Evolutionary conservation across 2,797 vertebrate genomes (phyloP), one percentile per base, ranked within the genome.

Genomic region (Poecilia velifera): DNA sequence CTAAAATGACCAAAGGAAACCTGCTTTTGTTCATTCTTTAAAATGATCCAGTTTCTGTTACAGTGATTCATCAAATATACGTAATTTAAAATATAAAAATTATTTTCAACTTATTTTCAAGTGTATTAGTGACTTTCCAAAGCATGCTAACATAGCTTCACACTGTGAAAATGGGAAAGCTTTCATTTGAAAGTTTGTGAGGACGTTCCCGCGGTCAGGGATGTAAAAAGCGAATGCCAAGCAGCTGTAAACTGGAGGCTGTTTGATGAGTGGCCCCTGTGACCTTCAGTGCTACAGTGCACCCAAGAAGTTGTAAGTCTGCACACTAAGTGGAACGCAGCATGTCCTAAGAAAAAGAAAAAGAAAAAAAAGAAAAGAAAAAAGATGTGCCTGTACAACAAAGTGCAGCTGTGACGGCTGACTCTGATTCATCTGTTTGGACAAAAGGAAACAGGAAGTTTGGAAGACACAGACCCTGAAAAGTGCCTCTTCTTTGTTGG

Each of bases 401-500:
- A 78, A 14, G 57, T 34, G 34, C 68, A 82, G 47, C 1, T 74
- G 83, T 3, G 6, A 14, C 59, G 66, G 59, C 83, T 36, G 49
- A 78, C 59, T 64, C 39, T 76, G 13, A 77, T 78, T 36, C 66
- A 2, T 82, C 70, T 9, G 25, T 79, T 86, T 16, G 39, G 86
- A 75, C 75, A 73, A 64, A 74, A 91, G 87, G 91, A 94, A 92
- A 86, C 88, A 84, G 89, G 84, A 91, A 80, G 88, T 76, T 57
- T 20, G 55, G 81, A 74, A 88, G 70, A 73, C 66, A 72, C 66
- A 86, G 59, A 71, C 66, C 41, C 45, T 76, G 57, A 74, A 73
- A 18, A n/a, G 13, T 53, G 49, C 47, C 82, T 78, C 51, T 76
- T 74, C 31, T 82, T 57, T 55, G 76, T 74, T 83, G 89, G 84